Evolutionary conservation across 2,113 vertebrate genomes (phyloP).

Genomic region (Emydura subglobosa): DNA sequence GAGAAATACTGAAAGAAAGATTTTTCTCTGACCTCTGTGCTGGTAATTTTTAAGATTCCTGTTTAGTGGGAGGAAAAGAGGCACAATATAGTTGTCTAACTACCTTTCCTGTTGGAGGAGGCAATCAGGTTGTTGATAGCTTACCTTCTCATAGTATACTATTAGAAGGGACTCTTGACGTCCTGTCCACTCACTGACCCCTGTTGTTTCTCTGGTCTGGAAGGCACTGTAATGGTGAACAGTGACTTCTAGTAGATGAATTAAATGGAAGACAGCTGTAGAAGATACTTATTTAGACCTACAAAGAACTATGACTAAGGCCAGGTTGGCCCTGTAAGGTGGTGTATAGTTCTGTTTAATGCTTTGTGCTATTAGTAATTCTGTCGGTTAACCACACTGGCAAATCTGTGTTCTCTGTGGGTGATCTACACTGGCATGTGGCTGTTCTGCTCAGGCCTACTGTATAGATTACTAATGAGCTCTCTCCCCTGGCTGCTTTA

Average conservation of each 20-base stretch:
- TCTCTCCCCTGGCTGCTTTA: neutral
- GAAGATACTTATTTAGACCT: no score
- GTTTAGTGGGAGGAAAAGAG: neutral
- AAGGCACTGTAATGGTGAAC: no score
- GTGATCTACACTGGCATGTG: fast-evolving
- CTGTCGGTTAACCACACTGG: neutral
- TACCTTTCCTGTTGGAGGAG: neutral
- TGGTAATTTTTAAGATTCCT: neutral
- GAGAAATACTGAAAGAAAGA: neutral
- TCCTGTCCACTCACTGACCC: no score
- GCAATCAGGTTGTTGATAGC: neutral
- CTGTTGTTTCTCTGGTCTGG: no score
- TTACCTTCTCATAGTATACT: no score
- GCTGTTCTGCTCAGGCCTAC: neutral
- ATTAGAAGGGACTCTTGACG: no score
- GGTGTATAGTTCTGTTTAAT: neutral
- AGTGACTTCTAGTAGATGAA: no score
- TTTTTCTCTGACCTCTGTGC: no score
- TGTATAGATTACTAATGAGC: fast-evolving
- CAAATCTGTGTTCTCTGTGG: neutral
- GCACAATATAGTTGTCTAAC: neutral
- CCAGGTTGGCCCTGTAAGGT: no score
- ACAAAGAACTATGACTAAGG: no score
- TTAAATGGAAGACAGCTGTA: no score
- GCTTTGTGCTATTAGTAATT: neutral